Base-by-base conservation (phyloP, 1,140 invertebrate species). In the Cherax quadricarinatus region DNA sequence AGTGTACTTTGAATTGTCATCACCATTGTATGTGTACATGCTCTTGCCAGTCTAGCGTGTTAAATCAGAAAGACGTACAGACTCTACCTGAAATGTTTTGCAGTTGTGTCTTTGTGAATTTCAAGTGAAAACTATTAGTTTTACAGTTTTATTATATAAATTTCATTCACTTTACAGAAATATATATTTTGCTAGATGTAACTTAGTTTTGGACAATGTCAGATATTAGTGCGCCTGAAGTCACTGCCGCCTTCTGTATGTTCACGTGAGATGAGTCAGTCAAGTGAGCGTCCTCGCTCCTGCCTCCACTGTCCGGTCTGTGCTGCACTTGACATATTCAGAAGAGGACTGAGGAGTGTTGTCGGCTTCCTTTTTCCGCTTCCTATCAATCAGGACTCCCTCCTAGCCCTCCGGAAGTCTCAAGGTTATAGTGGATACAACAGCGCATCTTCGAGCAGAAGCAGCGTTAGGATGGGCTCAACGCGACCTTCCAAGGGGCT, bases 301-400 rank as follows among this genome's bases (percentile, higher is more conserved):
- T 73, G 83, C 21, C 83, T 30, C n/a, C 21, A 30, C 57, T 86
- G 84, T 41, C 12, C 66, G 6, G 84, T 49, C 12, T 86, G 84
- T 24, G 75, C 7, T 41, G 51, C 84, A 0, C 49, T 86, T 21
- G 48, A 86, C 14, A 66, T 73, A 12, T 16, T 86, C n/a, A 66
- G 18, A 18, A 49, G 30, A 48, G 84, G 84, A 14, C 21, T 86
- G 24, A 49, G 84, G 41, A 86, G 84, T 24, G 49, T 24, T 18
- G 84, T 24, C 18, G 62, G 62, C 16, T 86, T 73, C 41, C 12
- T 73, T 18, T 86, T 86, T 6, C 84, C 84, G 7, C 81, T 82
- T n/a, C 51, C 81, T 49, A 9, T 75, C 24, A 30, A 24, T 30
- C 70, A 75, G 24, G 70, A 75, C 6, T 75, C 70, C 6, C 70